Evolutionary conservation across 2,797 vertebrate genomes (phyloP).

Genomic region (Hydrolagus colliei): DNA sequence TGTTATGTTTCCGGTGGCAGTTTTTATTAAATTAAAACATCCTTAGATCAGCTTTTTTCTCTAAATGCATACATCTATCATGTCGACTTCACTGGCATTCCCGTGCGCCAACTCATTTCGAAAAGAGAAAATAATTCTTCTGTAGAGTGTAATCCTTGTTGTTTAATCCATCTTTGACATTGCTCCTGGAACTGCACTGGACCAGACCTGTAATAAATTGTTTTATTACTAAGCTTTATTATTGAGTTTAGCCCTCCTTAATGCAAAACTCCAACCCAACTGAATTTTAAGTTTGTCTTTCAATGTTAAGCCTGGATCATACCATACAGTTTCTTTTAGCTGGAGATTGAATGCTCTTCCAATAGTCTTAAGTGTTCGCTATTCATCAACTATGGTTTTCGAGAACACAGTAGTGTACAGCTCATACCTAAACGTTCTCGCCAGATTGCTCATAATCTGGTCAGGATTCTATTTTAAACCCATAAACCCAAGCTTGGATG

Average conservation of each 20-base stretch:
- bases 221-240: not conserved
- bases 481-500: no score
- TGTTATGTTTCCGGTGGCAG: not conserved
- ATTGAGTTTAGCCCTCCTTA: not conserved
- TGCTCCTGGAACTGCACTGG: not conserved
- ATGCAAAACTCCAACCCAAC: not conserved
- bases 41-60: not conserved
- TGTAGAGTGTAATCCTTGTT: constrained; percentile 18
- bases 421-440: not conserved
- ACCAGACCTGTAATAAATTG: constrained; percentile 6
- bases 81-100: not conserved
- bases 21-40: constrained; percentile 10
- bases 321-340: not conserved
- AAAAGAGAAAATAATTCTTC: not conserved
- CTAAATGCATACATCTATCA: constrained; percentile 5
- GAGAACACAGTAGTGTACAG: not conserved
- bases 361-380: not conserved
- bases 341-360: not conserved
- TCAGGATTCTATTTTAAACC: no score
- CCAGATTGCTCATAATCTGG: not conserved
- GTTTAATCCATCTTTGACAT: constrained; percentile 11
- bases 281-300: not conserved
- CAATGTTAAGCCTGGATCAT: not conserved
- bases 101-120: not conserved
- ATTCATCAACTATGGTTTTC: not conserved